Percentiles rank a stretch among this genome's conserved stretches.
Evolutionary conservation across 2,113 vertebrate species (phyloP).

Genomic region (Chionomys nivalis): DNA sequence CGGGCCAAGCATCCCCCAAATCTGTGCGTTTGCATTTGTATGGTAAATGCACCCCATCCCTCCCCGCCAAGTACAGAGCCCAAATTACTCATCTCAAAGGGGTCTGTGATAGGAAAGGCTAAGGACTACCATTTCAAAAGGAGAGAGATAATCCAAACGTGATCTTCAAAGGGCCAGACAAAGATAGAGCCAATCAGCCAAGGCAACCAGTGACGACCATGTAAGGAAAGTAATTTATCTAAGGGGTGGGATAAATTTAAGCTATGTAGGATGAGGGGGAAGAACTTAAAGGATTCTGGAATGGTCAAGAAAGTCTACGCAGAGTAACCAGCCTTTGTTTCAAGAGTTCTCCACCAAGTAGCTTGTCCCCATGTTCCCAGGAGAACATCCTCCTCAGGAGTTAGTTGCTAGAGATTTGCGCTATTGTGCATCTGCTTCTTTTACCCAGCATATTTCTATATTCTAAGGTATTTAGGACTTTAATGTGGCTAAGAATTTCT

Average conservation of each 20-base stretch:
- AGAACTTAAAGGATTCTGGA: background rate
- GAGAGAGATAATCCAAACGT: background rate
- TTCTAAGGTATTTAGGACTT: slow-evolving; percentile 53
- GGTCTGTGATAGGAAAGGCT: background rate
- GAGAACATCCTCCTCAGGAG: background rate
- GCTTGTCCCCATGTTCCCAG: background rate
- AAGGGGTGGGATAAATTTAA: slow-evolving; percentile 28
- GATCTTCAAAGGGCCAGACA: slow-evolving; percentile 24
- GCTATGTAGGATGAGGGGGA: background rate
- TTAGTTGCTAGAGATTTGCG: slow-evolving; percentile 32
- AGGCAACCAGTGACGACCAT: background rate
- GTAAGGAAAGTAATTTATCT: background rate
- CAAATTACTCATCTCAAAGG: background rate
- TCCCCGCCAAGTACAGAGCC: background rate
- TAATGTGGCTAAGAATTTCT: slow-evolving; percentile 66
- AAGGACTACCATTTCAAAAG: background rate
- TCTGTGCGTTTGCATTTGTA: background rate
- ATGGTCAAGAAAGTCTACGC: background rate
- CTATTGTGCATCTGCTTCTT: slow-evolving; percentile 27
- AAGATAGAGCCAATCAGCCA: background rate
- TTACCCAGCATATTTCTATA: slow-evolving; percentile 31
- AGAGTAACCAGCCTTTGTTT: slow-evolving; percentile 6
- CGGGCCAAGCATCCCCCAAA: background rate
- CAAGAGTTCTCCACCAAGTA: background rate
- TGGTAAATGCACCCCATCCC: background rate